phyloP scores from a whole-genome alignment of 2,888 invertebrate genomes.

The Amiota mariae region DNA sequence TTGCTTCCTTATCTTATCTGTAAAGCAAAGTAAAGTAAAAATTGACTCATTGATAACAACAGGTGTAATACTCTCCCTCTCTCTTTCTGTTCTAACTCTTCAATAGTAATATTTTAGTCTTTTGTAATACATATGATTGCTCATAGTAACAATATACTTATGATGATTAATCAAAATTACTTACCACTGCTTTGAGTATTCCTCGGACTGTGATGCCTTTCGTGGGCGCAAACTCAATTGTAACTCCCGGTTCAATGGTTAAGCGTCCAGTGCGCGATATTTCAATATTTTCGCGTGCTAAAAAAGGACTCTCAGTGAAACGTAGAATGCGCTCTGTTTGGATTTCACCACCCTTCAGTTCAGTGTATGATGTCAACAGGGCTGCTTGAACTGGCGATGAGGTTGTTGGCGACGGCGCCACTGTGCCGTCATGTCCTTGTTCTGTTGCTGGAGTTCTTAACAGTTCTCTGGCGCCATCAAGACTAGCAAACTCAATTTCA shows the following conservation, averaged over 20 bases:
- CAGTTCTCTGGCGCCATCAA: constrained; percentile 63
- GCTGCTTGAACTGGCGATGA: constrained; percentile 52
- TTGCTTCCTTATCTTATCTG: constrained; percentile 19
- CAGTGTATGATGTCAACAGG: constrained; percentile 64
- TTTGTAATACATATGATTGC: background rate
- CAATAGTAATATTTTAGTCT: background rate
- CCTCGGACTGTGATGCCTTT: constrained; percentile 95
- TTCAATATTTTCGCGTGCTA: constrained; percentile 85
- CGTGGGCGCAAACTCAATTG: constrained; percentile 91
- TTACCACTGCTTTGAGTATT: constrained; percentile 90
- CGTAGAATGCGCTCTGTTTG: constrained; percentile 69
- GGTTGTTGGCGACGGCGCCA: constrained; percentile 48
- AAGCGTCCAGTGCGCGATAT: constrained; percentile 86
- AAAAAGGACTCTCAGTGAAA: constrained; percentile 80
- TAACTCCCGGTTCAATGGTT: constrained; percentile 91
- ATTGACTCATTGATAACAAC: constrained; percentile 51
- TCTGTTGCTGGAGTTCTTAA: constrained; percentile 34
- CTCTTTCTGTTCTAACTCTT: no score
- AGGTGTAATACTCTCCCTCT: constrained; percentile 46
- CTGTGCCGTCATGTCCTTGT: background rate
- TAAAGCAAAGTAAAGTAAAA: no score
- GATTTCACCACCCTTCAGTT: constrained; percentile 70
- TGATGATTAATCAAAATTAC: constrained; percentile 64
- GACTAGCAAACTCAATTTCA: constrained; percentile 68
- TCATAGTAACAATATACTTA: background rate